Conservation (phyloP, 1,140 invertebrate genomes). For the Agrypnia vestita region DNA sequence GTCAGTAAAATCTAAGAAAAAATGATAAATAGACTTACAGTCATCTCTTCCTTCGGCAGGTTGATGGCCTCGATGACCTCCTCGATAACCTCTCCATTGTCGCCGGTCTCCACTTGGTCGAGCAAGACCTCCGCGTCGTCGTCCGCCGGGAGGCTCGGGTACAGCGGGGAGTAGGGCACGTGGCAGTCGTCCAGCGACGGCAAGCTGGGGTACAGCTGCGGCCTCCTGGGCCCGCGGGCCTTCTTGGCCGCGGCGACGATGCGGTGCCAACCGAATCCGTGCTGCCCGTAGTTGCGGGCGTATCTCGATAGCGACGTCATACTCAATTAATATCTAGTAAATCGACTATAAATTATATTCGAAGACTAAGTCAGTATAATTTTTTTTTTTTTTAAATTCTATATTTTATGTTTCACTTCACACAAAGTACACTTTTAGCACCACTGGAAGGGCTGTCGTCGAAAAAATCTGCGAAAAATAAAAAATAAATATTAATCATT, state of each 20-base stretch:
- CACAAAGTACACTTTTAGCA: neutral
- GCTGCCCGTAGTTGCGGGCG: slow-evolving; percentile 55
- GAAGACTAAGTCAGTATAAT: neutral
- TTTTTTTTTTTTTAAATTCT: neutral
- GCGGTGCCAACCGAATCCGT: slow-evolving; percentile 57
- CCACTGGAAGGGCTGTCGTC: neutral
- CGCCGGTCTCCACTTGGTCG: slow-evolving; percentile 65
- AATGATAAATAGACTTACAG: slow-evolving; percentile 66
- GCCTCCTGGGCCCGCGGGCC: slow-evolving; percentile 12
- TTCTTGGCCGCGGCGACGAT: slow-evolving; percentile 52
- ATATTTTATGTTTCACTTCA: neutral
- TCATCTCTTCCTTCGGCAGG: slow-evolving; percentile 62
- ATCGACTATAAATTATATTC: neutral
- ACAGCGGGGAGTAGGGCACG: slow-evolving; percentile 64
- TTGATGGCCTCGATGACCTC: slow-evolving; percentile 68
- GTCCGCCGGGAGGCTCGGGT: slow-evolving; percentile 68
- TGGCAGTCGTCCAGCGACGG: slow-evolving; percentile 65
- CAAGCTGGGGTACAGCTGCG: slow-evolving; percentile 67
- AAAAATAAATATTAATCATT: neutral
- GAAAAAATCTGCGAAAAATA: neutral
- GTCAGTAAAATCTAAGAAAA: too few relatives aligned
- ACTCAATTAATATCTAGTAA: neutral
- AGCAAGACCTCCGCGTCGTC: too few relatives aligned
- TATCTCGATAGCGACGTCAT: slow-evolving; percentile 52
- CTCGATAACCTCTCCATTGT: slow-evolving; percentile 66